Base-by-base conservation (phyloP, 2,888 invertebrate species). In the Mythimna impura region DNA sequence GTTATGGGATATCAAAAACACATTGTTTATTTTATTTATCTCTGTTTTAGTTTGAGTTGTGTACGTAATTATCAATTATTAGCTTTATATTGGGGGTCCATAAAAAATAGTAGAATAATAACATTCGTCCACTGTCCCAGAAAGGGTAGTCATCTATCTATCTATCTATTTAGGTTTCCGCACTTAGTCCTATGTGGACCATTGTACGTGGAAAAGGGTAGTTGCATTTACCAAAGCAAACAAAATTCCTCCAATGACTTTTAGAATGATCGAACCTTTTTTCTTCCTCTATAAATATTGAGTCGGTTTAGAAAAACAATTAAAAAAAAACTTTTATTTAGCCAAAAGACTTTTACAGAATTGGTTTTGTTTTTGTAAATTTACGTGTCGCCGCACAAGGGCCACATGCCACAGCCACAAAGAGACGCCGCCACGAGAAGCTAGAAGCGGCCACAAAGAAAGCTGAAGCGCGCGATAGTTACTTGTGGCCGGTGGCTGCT, bases 201-300 rank as follows among this genome's bases (percentile, higher is more conserved):
- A n/a, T n/a, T n/a, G n/a, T n/a, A n/a, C n/a, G n/a, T n/a, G n/a
- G n/a, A n/a, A n/a, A 70, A 64, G 55, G 76, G 66, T 79, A 70
- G 71, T 81, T 71, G 60, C 52, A 76, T 79, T 79, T 71, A 66
- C 71, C 61, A 79, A 81, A 71, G 63, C 65, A 76, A 81, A 76
- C 52, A 81, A 65, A 34, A 76, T 81, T 76, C 43, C 22, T 73
- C 55, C 30, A 30, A 57, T 14, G 69, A 70, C 47, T 73, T 81
- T 47, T 50, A 36, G 64, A 64, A 61, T 61, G 36, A 66, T 70
- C 68, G 62, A 62, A 71, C 20, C 47, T 57, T 66, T 66, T 54
- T 74, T 74, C 50, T 69, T 57, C 58, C 71, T 74, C 61, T 66
- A 69, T 64, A 78, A 73, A 82, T 81, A 82, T 81, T 75, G 72